Evolutionary conservation across 2,113 vertebrate species (phyloP), one percentile per base, ranked within the genome.

Genomic region (Callospermophilus lateralis): DNA sequence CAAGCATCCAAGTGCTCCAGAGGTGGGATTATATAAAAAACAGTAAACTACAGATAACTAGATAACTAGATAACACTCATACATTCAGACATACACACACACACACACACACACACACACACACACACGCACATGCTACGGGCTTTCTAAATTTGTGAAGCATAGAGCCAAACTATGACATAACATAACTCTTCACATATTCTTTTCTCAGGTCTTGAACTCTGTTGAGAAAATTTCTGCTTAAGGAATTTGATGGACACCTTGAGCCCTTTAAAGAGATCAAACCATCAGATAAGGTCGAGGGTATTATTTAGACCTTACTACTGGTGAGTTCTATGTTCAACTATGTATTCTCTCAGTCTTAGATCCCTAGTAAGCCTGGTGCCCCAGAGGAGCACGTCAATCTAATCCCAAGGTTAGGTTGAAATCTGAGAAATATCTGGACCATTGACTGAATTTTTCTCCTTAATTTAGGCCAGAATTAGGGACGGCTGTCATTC

Each of bases 211-310:
- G 32, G 67, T 92, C 72, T 90, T 26, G 13, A 87, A 70, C 65
- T 74, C 13, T 74, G 32, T 8, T 87, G 76, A 90, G 24, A 83
- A 90, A 72, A 70, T 93, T 96, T 93, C 37, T 70, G 3, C 30
- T 78, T 79, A 32, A 92, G 42, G 58, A 12, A 77, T 89, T 94
- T 92, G 39, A 48, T 78, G 55, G 79, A 91, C 53, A 94, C 53
- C 15, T 91, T 79, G 84, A 85, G 34, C 45, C 61, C 26, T 96
- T 83, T 67, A 77, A 89, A 68, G 48, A 87, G 63, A 84, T 77
- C 16, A 78, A 89, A 85, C 89, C 51, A 84, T 45, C 39, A 20
- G 30, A 51, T 58, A 86, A 91, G 34, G 8, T 37, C 22, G 12
- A 19, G 37, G 22, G 0, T 51, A 11, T 76, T 93, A 20, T 87